Conservation (phyloP, 2,797 vertebrate genomes). For the Erpetoichthys calabaricus region DNA sequence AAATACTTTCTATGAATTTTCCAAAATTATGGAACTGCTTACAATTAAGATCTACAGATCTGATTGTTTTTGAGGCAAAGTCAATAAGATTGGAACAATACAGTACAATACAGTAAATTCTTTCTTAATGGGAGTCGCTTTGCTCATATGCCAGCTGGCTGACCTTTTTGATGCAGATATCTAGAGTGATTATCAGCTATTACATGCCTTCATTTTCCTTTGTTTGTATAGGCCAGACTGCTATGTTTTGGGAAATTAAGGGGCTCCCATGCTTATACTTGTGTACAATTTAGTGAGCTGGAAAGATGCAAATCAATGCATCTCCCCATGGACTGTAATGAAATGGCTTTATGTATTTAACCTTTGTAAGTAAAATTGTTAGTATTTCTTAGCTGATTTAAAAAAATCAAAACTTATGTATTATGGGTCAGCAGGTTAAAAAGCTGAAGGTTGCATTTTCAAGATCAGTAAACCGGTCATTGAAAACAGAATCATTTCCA, state of each 20-base stretch:
- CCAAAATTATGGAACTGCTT: too few species aligned
- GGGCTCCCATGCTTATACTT: conserved; percentile 6
- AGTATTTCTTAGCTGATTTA: conserved; percentile 17
- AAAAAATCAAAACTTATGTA: conserved; percentile 23
- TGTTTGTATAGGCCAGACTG: conserved; percentile 9
- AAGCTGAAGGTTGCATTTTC: conserved; percentile 17
- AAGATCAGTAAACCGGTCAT: conserved; percentile 15
- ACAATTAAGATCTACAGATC: too few species aligned
- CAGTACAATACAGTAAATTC: too few species aligned
- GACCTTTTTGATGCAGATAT: too few species aligned
- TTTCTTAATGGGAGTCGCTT: too few species aligned
- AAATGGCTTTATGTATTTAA: conserved; percentile 29
- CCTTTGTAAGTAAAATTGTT: conserved; percentile 22
- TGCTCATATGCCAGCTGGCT: too few species aligned
- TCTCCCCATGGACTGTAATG: conserved; percentile 22
- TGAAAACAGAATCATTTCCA: conserved; percentile 23
- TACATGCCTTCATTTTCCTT: not conserved
- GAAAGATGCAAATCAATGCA: conserved; percentile 7
- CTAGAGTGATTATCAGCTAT: too few species aligned
- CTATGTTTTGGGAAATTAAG: conserved; percentile 12
- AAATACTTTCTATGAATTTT: too few species aligned
- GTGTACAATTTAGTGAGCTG: conserved; percentile 7
- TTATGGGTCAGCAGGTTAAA: conserved; percentile 27
- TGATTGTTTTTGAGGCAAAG: too few species aligned
- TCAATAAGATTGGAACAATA: too few species aligned